A percentile compares a stretch with the other conserved stretches of the same genome.
These are phyloP conservation scores for Phaedon cochleariae DNA, from an alignment of 2,888 invertebrate species.

Conservation along the genomic window DNA sequence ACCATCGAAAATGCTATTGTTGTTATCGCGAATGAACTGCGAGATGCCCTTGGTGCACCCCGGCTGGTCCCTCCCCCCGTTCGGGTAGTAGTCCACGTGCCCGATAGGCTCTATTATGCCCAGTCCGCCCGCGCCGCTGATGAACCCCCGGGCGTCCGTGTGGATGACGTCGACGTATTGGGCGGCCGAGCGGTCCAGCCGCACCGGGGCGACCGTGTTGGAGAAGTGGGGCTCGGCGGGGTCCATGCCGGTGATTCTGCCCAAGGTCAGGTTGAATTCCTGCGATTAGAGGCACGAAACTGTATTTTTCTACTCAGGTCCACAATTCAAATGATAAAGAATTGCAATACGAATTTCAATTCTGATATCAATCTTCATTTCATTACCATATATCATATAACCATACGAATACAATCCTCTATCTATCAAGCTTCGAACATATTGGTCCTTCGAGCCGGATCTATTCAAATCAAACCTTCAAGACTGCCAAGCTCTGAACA, in stretches of 20 bases:
- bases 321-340: too few relatives aligned
- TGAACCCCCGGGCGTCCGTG: conserved; percentile 82
- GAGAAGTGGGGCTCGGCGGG: conserved; percentile 93
- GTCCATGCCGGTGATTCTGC: conserved; percentile 87
- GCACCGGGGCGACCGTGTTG: conserved; percentile 79
- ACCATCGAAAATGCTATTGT: conserved; percentile 71
- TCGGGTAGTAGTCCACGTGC: conserved; percentile 92
- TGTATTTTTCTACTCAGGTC: too few relatives aligned
- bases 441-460: too few relatives aligned
- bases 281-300: too few relatives aligned
- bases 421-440: too few relatives aligned
- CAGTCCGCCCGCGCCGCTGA: conserved; percentile 71
- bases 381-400: too few relatives aligned
- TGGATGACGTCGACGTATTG: conserved; percentile 90
- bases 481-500: too few relatives aligned
- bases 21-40: conserved; percentile 71
- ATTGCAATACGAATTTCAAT: too few relatives aligned
- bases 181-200: conserved; percentile 87
- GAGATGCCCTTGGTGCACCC: conserved; percentile 71
- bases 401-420: too few relatives aligned
- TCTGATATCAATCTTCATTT: too few relatives aligned
- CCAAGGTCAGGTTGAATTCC: conserved; percentile 75
- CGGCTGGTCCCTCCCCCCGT: conserved; percentile 85
- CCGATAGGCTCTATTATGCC: conserved; percentile 85
- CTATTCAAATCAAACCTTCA: too few relatives aligned